These are phyloP conservation scores for Nymphalis polychloros DNA, from an alignment of 2,888 invertebrate species.

Conservation along the genomic window DNA sequence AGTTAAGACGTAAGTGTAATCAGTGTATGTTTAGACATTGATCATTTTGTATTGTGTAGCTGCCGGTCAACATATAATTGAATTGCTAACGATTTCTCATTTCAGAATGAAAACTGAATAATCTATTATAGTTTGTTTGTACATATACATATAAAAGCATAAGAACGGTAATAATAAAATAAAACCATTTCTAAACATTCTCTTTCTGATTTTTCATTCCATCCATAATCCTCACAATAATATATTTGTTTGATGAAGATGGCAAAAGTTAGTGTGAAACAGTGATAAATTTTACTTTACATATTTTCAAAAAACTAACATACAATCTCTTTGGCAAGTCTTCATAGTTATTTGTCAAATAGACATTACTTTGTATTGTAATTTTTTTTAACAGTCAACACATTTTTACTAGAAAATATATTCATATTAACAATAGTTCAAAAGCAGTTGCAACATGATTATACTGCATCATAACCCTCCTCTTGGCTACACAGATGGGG, in stretches of 20 bases:
- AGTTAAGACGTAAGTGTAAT: constrained; percentile 78
- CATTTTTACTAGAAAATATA: neutral
- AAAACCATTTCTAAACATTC: constrained; percentile 78
- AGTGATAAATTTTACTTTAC: too few species aligned
- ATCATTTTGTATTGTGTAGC: constrained; percentile 60
- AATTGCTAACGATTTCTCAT: constrained; percentile 74
- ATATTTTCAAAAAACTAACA: too few species aligned
- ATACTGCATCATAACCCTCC: neutral
- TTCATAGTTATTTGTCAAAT: too few species aligned
- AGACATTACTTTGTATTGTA: too few species aligned
- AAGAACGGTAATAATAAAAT: constrained; percentile 79
- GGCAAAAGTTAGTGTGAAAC: too few species aligned
- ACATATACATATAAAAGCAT: constrained; percentile 80
- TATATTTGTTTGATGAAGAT: neutral
- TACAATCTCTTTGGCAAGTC: too few species aligned
- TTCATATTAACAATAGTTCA: neutral
- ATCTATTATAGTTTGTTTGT: constrained; percentile 81
- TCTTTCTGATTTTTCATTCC: constrained; percentile 25
- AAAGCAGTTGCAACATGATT: neutral
- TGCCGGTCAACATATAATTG: constrained; percentile 62
- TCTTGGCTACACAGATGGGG: neutral
- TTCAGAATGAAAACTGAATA: constrained; percentile 74
- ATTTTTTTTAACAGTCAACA: too few species aligned
- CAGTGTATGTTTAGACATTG: constrained; percentile 71
- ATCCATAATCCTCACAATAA: neutral